These are phyloP conservation scores for Anabacerthia variegaticeps DNA, from an alignment of 2,797 vertebrate species.

Conservation along the genomic window DNA sequence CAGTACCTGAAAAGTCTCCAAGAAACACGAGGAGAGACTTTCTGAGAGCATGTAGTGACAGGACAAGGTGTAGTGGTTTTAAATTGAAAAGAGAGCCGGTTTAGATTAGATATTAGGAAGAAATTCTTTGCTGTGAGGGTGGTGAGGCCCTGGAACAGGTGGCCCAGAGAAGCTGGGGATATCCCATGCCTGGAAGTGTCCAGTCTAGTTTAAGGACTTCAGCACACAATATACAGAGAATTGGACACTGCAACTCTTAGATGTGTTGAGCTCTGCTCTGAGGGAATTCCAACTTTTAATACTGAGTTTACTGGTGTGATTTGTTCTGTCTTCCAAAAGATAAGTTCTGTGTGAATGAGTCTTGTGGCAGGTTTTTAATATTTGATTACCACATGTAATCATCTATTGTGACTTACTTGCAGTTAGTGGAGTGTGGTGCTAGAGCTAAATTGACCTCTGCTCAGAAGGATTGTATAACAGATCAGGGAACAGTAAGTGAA, in stretches of 20 bases:
- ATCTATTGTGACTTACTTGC: neutral
- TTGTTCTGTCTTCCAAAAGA: neutral
- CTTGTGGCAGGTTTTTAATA: neutral
- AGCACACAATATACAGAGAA: neutral
- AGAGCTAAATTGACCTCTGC: neutral
- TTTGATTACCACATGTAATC: neutral
- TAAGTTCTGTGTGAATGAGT: neutral
- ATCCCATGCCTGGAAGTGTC: neutral
- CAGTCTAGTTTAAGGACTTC: neutral
- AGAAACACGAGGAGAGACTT: neutral
- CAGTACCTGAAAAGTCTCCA: neutral
- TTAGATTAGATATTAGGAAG: neutral
- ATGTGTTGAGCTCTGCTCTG: neutral
- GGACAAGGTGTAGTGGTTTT: neutral
- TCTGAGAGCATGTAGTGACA: neutral
- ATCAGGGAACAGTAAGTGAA: neutral
- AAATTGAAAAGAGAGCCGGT: neutral
- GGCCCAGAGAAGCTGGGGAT: too few relatives aligned
- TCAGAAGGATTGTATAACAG: neutral
- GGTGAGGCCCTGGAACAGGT: neutral
- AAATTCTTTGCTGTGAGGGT: neutral
- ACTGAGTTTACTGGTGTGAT: neutral
- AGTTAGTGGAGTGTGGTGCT: neutral
- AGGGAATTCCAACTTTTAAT: neutral
- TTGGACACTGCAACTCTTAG: neutral